Conservation (phyloP, 1,140 invertebrate genomes). For the Halictus rubicundus region DNA sequence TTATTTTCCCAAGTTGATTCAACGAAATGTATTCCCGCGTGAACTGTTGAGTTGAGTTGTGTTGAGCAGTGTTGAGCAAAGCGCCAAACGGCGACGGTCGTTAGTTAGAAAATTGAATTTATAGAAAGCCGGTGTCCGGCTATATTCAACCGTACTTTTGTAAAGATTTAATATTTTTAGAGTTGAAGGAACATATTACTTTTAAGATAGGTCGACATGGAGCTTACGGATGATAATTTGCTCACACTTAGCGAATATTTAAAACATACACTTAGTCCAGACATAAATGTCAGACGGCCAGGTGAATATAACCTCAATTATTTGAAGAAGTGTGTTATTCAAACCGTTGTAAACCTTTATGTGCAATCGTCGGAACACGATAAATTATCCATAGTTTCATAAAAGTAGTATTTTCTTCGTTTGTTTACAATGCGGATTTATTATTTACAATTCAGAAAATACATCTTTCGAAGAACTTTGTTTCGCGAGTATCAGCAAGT, state of each 20-base stretch:
- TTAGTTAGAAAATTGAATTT: conserved; percentile 41
- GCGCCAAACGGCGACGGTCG: conserved; percentile 13
- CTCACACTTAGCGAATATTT: conserved; percentile 90
- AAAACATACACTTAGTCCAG: conserved; percentile 93
- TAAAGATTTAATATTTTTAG: conserved; percentile 17
- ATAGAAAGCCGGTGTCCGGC: conserved; percentile 38
- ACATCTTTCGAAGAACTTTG: no score
- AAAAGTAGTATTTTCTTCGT: neutral
- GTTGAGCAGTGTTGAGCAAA: no score
- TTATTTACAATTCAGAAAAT: neutral
- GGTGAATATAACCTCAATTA: conserved; percentile 83
- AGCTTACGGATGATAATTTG: conserved; percentile 91
- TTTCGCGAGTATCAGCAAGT: neutral
- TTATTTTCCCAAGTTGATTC: neutral
- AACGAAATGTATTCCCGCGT: conserved; percentile 18
- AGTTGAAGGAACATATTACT: neutral
- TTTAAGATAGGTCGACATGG: conserved; percentile 82
- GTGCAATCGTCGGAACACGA: neutral
- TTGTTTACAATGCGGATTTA: neutral
- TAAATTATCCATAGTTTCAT: neutral
- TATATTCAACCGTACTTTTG: conserved; percentile 23
- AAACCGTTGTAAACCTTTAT: neutral
- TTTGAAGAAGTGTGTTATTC: neutral
- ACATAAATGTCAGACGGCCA: conserved; percentile 89
- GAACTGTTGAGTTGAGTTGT: neutral